A percentile compares a stretch with the other conserved stretches of the same genome.
These are phyloP conservation scores for Turritopsis dohrnii DNA, from an alignment of 30 jellyfish, hydroid and myxozoan species.

Conservation along the genomic window DNA sequence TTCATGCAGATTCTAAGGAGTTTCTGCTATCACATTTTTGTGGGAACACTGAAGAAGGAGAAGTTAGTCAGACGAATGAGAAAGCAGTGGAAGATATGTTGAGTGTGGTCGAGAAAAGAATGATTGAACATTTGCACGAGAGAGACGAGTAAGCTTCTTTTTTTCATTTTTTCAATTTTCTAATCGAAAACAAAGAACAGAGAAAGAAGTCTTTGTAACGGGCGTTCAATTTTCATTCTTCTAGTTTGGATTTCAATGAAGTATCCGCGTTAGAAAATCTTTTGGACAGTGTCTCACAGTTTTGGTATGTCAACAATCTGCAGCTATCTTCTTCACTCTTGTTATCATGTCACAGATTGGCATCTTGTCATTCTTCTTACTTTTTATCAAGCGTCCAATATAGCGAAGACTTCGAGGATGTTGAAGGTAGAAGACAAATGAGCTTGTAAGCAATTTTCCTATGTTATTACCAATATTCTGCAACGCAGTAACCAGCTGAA, in stretches of 20 bases:
- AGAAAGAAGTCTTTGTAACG: background rate
- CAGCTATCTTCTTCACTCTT: background rate
- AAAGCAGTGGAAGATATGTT: background rate
- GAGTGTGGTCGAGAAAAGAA: conserved; percentile 9
- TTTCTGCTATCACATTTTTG: background rate
- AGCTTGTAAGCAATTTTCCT: conserved; percentile 16
- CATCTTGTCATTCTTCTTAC: too few relatives aligned
- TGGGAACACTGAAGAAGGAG: background rate
- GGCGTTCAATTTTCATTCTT: too few relatives aligned
- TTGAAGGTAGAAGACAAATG: conserved; percentile 17
- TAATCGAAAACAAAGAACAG: background rate
- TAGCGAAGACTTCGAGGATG: conserved; percentile 12
- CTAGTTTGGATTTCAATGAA: conserved; percentile 2
- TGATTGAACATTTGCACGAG: conserved; percentile 3
- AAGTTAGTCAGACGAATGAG: background rate
- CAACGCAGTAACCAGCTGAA: too few relatives aligned
- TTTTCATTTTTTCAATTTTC: background rate
- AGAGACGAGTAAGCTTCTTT: background rate
- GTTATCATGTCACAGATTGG: background rate
- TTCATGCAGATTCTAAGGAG: background rate
- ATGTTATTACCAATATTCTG: too few relatives aligned
- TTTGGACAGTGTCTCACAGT: conserved; percentile 2
- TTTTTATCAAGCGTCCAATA: background rate
- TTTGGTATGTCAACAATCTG: conserved; percentile 8
- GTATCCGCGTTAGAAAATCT: conserved; percentile 1